These are phyloP conservation scores for Hippoglossus stenolepis DNA, from an alignment of 2,113 vertebrate genomes.

Conservation along the genomic window DNA sequence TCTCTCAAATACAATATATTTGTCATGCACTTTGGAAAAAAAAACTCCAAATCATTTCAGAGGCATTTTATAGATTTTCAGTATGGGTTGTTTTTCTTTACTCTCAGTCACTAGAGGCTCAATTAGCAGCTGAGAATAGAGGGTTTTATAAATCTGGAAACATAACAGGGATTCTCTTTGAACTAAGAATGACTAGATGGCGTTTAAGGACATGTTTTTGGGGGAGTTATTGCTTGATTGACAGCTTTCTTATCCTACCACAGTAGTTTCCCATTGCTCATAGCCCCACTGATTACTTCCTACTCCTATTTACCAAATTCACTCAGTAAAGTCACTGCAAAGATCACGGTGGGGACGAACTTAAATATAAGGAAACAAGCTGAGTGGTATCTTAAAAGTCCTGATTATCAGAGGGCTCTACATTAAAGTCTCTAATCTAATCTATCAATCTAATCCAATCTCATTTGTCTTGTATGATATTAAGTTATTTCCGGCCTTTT, in stretches of 20 bases:
- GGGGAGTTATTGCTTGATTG: background rate
- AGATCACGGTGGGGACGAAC: background rate
- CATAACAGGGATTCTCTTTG: background rate
- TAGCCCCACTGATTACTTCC: background rate
- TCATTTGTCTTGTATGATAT: conserved; percentile 6
- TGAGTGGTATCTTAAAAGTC: conserved; percentile 28
- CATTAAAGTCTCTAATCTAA: background rate
- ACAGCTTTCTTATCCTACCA: conserved; percentile 27
- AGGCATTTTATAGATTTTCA: conserved; percentile 22
- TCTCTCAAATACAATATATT: conserved; percentile 1
- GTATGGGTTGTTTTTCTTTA: conserved; percentile 28
- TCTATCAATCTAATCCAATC: background rate
- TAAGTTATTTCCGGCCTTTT: background rate
- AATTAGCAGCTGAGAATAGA: conserved; percentile 47
- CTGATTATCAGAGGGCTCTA: conserved; percentile 17
- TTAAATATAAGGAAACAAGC: conserved; percentile 12
- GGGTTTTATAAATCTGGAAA: background rate
- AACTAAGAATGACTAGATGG: background rate
- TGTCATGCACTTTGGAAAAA: background rate
- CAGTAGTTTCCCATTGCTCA: background rate
- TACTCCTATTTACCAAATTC: background rate
- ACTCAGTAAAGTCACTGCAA: background rate
- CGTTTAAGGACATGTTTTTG: background rate
- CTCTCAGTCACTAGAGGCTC: conserved; percentile 57
- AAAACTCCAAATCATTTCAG: background rate